Conservation (phyloP, 2,113 vertebrate genomes). For the Sylvia atricapilla region DNA sequence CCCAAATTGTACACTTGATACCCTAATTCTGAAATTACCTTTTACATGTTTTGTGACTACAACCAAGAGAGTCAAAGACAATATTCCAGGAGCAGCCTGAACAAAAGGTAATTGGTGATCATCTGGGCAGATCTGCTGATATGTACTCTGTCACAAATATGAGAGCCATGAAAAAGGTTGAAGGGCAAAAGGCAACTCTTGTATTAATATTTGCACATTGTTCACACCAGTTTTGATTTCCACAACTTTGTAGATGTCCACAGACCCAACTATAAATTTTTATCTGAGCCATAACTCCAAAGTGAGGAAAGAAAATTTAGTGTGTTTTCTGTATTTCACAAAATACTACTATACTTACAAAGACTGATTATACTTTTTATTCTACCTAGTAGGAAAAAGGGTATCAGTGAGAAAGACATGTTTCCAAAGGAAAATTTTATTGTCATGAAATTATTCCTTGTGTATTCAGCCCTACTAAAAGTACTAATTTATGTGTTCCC, state of each 20-base stretch:
- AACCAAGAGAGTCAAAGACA: not conserved
- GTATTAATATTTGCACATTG: accelerated
- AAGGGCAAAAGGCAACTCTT: not conserved
- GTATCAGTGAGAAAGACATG: not conserved
- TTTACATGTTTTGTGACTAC: not conserved
- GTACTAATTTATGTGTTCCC: not conserved
- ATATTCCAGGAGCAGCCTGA: not conserved
- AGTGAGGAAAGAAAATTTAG: not conserved
- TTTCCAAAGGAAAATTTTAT: not conserved
- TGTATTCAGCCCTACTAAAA: not conserved
- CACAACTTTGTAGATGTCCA: not conserved
- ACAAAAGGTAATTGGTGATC: not conserved
- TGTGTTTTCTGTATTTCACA: not conserved
- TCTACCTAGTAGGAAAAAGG: not conserved
- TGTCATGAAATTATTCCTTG: not conserved
- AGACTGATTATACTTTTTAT: not conserved
- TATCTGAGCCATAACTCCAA: not conserved
- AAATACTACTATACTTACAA: not conserved
- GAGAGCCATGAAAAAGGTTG: not conserved
- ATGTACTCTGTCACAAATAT: not conserved
- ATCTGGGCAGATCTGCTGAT: not conserved
- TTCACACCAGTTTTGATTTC: not conserved
- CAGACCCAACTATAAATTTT: not conserved
- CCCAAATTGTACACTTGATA: not conserved
- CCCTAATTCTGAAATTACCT: not conserved